These are phyloP conservation scores for Microcebus ravelobensis DNA, from an alignment of 2,113 vertebrate genomes.

Conservation along the genomic window DNA sequence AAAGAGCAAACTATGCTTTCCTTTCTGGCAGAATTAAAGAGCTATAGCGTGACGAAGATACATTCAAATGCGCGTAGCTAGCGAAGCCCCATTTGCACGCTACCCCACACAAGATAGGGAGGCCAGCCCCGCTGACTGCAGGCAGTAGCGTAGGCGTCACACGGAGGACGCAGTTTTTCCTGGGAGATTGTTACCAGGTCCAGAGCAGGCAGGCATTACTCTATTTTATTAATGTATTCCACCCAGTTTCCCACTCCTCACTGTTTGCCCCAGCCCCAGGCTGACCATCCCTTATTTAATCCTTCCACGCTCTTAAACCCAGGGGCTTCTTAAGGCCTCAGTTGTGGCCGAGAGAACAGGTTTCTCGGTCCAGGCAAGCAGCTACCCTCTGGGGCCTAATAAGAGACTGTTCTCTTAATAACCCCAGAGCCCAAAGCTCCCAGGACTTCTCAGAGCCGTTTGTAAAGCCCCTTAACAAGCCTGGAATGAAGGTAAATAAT, in stretches of 20 bases:
- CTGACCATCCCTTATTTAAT: neutral
- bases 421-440: neutral
- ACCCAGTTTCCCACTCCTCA: neutral
- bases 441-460: neutral
- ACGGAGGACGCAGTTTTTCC: neutral
- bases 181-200: neutral
- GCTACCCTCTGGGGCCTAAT: neutral
- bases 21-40: neutral
- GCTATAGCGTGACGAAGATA: neutral
- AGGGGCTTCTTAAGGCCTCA: neutral
- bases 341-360: neutral
- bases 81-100: neutral
- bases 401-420: neutral
- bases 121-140: neutral
- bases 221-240: neutral
- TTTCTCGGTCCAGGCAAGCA: neutral
- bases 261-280: neutral
- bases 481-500: neutral
- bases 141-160: neutral
- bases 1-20: constrained; percentile 11
- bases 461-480: neutral
- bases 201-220: neutral
- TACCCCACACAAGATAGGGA: neutral
- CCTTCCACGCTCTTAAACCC: neutral
- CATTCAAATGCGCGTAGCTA: neutral